Conservation (phyloP, 2,888 invertebrate genomes). For the Disparrhopalites patrizii region DNA sequence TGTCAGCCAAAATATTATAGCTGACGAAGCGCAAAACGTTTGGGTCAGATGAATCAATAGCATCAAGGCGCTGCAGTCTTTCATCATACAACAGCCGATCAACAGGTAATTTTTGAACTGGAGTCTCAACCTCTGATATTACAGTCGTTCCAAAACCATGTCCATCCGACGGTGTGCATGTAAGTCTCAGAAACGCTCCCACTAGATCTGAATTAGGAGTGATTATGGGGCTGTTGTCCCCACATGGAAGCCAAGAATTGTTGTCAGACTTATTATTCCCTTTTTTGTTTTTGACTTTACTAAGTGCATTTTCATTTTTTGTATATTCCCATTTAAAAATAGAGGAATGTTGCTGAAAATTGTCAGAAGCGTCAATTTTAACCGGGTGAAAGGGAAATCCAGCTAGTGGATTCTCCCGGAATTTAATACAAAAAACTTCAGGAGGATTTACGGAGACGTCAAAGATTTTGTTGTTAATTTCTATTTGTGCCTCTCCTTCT, state of each 20-base stretch:
- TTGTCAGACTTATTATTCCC: neutral
- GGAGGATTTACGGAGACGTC: conserved; percentile 43
- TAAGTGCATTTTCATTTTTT: conserved; percentile 7
- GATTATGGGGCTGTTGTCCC: conserved; percentile 17
- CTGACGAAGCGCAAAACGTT: conserved; percentile 67
- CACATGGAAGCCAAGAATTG: conserved; percentile 16
- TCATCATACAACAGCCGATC: conserved; percentile 34
- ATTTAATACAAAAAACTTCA: conserved; percentile 41
- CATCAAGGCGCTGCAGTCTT: conserved; percentile 30
- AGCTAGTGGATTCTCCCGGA: conserved; percentile 26
- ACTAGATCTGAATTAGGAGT: conserved; percentile 28
- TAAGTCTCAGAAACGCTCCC: conserved; percentile 34
- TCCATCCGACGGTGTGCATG: conserved; percentile 41
- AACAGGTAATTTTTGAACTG: conserved; percentile 24
- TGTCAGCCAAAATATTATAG: conserved; percentile 88
- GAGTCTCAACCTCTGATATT: conserved; percentile 24
- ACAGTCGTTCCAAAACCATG: conserved; percentile 33
- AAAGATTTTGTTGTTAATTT: conserved; percentile 33
- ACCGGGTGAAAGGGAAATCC: conserved; percentile 42
- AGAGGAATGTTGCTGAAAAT: conserved; percentile 33
- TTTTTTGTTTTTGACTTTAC: neutral
- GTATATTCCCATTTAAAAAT: conserved; percentile 41
- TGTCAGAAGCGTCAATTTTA: conserved; percentile 39
- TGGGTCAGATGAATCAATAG: conserved; percentile 33
- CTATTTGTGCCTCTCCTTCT: neutral